phyloP scores from a whole-genome alignment of 2,888 invertebrate species.

The Alitta virens region DNA sequence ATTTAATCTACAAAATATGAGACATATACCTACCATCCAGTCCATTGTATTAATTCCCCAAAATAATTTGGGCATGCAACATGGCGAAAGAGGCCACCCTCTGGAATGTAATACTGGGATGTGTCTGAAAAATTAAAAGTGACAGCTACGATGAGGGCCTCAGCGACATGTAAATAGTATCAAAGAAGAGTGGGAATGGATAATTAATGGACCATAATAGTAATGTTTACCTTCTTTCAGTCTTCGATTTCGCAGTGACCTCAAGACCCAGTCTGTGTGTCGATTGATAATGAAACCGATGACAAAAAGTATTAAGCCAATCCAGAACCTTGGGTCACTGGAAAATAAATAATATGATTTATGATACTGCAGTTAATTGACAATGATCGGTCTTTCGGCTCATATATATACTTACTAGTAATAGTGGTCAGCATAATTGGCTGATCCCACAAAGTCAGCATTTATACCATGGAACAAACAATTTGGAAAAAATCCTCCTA shows the following conservation, averaged over 20 bases:
- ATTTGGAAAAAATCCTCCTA: constrained; percentile 39
- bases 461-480: constrained; percentile 38
- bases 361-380: neutral
- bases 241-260: constrained; percentile 31
- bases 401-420: constrained; percentile 37
- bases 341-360: neutral
- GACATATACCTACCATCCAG: no score
- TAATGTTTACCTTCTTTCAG: neutral
- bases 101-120: constrained; percentile 39
- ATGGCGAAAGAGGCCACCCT: constrained; percentile 39
- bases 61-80: constrained; percentile 43
- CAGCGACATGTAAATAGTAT: neutral
- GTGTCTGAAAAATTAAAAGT: constrained; percentile 27
- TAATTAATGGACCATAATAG: neutral
- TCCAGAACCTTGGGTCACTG: constrained; percentile 32
- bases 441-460: constrained; percentile 38
- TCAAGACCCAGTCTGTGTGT: constrained; percentile 38
- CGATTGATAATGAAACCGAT: constrained; percentile 38
- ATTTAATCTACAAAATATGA: no score
- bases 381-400: no score
- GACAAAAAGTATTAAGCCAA: constrained; percentile 35
- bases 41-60: constrained; percentile 42
- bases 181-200: neutral
- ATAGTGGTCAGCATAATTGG: constrained; percentile 30
- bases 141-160: neutral